Percentiles rank a stretch among this genome's conserved stretches.
phyloP scores from a whole-genome alignment of 2,888 invertebrate species.

The Callosobruchus maculatus region DNA sequence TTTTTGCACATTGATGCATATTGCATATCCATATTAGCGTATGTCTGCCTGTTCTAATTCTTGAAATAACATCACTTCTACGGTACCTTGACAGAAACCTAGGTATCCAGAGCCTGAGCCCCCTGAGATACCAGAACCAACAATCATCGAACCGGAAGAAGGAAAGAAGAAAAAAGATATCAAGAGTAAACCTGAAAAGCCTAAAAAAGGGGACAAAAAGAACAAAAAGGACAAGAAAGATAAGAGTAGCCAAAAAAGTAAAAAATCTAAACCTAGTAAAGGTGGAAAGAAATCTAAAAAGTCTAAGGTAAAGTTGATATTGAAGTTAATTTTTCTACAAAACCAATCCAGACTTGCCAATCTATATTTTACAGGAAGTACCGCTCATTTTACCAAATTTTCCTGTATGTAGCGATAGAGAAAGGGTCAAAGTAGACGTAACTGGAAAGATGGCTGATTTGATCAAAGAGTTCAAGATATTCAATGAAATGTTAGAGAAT shows the following conservation, averaged over 20 bases:
- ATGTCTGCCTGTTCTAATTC: too few relatives aligned
- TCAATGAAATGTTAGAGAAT: slow-evolving; percentile 25
- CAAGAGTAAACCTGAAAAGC: background rate
- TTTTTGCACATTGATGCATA: too few relatives aligned
- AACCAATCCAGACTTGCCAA: too few relatives aligned
- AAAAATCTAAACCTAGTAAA: slow-evolving; percentile 12
- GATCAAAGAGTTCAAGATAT: slow-evolving; percentile 19
- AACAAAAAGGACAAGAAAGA: slow-evolving; percentile 11
- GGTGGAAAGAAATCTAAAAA: slow-evolving; percentile 10
- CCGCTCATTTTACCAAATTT: slow-evolving; percentile 11
- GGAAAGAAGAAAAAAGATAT: background rate
- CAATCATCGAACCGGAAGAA: background rate
- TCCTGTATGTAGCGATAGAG: slow-evolving; percentile 18
- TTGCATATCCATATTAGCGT: too few relatives aligned
- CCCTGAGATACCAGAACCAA: background rate
- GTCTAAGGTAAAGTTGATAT: background rate
- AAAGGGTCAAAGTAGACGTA: slow-evolving; percentile 17
- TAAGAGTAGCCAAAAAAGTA: slow-evolving; percentile 11
- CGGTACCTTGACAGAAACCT: slow-evolving; percentile 1
- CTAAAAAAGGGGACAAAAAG: slow-evolving; percentile 2
- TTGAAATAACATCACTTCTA: too few relatives aligned
- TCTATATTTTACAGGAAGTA: slow-evolving; percentile 9
- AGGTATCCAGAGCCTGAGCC: background rate
- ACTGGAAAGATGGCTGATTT: slow-evolving; percentile 17
- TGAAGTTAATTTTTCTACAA: slow-evolving; percentile 1